Conservation (phyloP, 2,888 invertebrate species). For the Calameuta filiformis region DNA sequence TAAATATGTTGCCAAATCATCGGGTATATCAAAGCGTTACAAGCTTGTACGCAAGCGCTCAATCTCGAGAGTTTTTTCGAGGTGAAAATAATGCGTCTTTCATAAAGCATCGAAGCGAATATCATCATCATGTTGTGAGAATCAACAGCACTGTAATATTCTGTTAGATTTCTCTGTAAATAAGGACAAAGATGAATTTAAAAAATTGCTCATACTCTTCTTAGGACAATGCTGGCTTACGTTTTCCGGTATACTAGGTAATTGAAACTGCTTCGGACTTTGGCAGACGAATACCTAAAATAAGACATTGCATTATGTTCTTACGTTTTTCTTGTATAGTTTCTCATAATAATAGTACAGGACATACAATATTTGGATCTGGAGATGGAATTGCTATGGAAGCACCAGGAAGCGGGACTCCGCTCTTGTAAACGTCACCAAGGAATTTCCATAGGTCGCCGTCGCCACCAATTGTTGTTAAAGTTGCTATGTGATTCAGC, state of each 20-base stretch:
- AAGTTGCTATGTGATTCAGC: constrained; percentile 83
- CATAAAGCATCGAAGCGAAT: constrained; percentile 95
- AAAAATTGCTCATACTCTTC: background rate
- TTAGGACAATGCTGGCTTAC: constrained; percentile 70
- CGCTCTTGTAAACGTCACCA: constrained; percentile 74
- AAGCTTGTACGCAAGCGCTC: constrained; percentile 94
- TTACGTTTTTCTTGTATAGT: background rate
- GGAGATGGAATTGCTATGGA: constrained; percentile 72
- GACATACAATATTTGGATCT: constrained; percentile 69
- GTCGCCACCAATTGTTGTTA: constrained; percentile 73
- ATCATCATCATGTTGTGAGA: constrained; percentile 94
- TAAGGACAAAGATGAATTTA: background rate
- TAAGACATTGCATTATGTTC: constrained; percentile 26
- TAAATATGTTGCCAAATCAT: constrained; percentile 99
- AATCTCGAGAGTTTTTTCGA: constrained; percentile 89
- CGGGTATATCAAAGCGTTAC: constrained; percentile 94
- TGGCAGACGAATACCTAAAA: constrained; percentile 83
- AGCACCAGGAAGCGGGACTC: constrained; percentile 77
- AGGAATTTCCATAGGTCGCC: constrained; percentile 74
- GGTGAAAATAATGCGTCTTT: constrained; percentile 92
- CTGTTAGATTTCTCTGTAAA: constrained; percentile 91
- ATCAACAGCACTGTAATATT: constrained; percentile 98
- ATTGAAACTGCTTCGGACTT: constrained; percentile 81
- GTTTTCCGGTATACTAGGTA: constrained; percentile 96
- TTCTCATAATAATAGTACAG: background rate